phyloP scores from a whole-genome alignment of 2,113 vertebrate genomes.

The Sylvia atricapilla region DNA sequence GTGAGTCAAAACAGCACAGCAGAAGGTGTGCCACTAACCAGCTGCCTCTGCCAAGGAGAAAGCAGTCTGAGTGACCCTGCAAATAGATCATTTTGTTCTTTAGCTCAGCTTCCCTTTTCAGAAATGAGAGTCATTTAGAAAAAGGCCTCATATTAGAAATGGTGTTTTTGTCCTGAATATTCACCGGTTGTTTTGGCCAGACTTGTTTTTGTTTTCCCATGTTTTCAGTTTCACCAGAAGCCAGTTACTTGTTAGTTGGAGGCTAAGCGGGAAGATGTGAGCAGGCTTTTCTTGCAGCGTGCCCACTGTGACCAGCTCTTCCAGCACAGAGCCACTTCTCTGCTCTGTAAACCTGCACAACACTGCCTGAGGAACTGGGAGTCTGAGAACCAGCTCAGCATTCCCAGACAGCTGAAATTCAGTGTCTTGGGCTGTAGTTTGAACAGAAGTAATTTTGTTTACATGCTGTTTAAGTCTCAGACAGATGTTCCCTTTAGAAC shows the following conservation, averaged over 20 bases:
- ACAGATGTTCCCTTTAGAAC: background rate
- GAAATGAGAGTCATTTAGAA: background rate
- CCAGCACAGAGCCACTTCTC: background rate
- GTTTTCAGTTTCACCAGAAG: background rate
- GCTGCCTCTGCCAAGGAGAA: background rate
- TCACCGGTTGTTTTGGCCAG: background rate
- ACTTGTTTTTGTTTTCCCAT: background rate
- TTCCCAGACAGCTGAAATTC: background rate
- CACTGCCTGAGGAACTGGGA: background rate
- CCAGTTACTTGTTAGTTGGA: background rate
- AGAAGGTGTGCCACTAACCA: background rate
- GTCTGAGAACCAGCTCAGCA: background rate
- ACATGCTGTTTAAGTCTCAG: background rate
- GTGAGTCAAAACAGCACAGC: background rate
- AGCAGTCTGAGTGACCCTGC: background rate
- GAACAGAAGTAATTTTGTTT: background rate
- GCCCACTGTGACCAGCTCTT: background rate
- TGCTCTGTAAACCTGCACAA: background rate
- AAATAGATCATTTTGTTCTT: background rate
- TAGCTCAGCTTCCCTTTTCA: conserved; percentile 11
- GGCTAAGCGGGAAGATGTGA: background rate
- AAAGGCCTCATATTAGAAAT: background rate
- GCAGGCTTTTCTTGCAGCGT: background rate
- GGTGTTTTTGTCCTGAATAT: background rate
- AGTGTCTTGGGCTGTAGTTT: background rate